phyloP scores from a whole-genome alignment of 2,113 vertebrate genomes.

The Sylvietta virens region DNA sequence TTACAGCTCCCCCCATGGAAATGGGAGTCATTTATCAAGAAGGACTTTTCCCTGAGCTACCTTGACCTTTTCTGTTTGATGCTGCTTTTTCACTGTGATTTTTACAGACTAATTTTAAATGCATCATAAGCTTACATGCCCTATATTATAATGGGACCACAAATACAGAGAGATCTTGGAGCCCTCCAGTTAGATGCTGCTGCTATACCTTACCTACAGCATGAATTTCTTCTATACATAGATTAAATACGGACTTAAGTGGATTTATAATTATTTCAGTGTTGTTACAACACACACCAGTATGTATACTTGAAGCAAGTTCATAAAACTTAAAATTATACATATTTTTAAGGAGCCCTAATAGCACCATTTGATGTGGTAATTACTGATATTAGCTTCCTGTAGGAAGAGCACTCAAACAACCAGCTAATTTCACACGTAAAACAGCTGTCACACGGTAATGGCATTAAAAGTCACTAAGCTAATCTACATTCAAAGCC shows the following conservation, averaged over 20 bases:
- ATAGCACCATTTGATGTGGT: background rate
- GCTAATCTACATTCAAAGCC: slow-evolving; percentile 54
- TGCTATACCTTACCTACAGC: background rate
- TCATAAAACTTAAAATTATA: slow-evolving; percentile 1
- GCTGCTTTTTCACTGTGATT: background rate
- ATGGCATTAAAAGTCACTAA: slow-evolving; percentile 40
- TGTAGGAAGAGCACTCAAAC: background rate
- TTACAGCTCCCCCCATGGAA: slow-evolving; percentile 10
- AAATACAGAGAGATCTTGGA: background rate
- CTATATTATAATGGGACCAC: background rate
- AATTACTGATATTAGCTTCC: slow-evolving; percentile 20
- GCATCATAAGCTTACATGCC: background rate
- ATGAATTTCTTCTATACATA: background rate
- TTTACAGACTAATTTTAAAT: background rate
- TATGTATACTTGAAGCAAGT: background rate
- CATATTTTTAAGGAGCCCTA: background rate
- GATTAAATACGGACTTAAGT: background rate
- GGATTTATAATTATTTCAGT: background rate
- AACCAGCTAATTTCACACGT: background rate
- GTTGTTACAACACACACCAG: background rate
- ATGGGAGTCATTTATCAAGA: slow-evolving; percentile 32
- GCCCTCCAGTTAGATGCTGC: background rate
- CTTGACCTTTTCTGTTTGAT: slow-evolving; percentile 9
- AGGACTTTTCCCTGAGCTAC: background rate
- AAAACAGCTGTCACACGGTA: slow-evolving; percentile 39